phyloP scores from a whole-genome alignment of 2,888 invertebrate genomes.

The Pardosa pseudoannulata region DNA sequence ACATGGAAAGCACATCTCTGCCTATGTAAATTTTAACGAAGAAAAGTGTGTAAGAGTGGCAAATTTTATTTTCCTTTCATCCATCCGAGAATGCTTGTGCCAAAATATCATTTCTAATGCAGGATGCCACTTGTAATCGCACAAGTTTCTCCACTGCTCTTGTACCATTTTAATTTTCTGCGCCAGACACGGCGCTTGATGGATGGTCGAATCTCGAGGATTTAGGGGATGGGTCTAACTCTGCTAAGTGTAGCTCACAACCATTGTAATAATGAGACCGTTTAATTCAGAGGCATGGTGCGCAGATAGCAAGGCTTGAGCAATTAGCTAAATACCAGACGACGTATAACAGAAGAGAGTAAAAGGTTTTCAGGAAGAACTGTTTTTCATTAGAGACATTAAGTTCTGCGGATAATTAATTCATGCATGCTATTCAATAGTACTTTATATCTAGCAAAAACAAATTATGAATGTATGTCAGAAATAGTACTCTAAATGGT shows the following conservation, averaged over 20 bases:
- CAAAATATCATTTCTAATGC: background rate
- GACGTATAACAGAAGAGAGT: background rate
- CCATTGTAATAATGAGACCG: background rate
- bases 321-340: background rate
- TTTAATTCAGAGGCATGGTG: conserved; percentile 3
- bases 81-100: too few relatives aligned
- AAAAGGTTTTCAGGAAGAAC: background rate
- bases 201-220: background rate
- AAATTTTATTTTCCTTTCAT: too few relatives aligned
- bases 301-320: background rate
- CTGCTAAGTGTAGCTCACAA: background rate
- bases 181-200: background rate
- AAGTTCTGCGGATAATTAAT: background rate
- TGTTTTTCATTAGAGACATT: background rate
- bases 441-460: background rate
- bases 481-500: too few relatives aligned
- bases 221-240: background rate
- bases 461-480: too few relatives aligned
- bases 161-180: background rate
- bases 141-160: background rate
- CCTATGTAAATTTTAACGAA: too few relatives aligned
- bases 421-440: background rate
- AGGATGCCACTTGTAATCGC: too few relatives aligned
- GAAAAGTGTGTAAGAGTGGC: too few relatives aligned
- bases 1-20: too few relatives aligned